These are phyloP conservation scores for Nowickia ferox DNA, from an alignment of 2,888 invertebrate genomes.

Conservation along the genomic window DNA sequence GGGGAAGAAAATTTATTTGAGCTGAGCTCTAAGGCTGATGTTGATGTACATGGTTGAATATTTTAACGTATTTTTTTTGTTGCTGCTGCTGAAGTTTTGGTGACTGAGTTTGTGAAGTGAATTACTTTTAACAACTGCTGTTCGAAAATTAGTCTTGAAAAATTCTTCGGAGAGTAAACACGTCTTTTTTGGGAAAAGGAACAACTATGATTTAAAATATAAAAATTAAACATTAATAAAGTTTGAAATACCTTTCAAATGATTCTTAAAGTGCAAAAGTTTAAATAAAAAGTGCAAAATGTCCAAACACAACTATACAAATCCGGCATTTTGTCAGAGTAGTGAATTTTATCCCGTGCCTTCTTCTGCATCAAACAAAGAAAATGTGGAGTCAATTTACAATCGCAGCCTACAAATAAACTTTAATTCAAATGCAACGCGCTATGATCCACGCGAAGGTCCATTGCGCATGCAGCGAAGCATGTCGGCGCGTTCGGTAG, in stretches of 20 bases:
- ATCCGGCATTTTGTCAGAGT: constrained; percentile 91
- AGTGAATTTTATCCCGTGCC: constrained; percentile 86
- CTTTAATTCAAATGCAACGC: constrained; percentile 72
- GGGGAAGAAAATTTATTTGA: constrained; percentile 67
- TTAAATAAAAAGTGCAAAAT: constrained; percentile 72
- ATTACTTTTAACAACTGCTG: constrained; percentile 45
- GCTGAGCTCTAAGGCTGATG: constrained; percentile 65
- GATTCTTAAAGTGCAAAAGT: constrained; percentile 26
- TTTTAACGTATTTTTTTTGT: constrained; percentile 62
- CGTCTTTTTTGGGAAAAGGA: constrained; percentile 16
- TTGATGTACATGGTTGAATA: constrained; percentile 65
- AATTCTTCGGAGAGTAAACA: constrained; percentile 56
- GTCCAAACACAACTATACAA: constrained; percentile 86
- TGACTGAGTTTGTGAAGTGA: constrained; percentile 52
- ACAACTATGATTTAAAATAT: not conserved
- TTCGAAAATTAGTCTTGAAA: constrained; percentile 58
- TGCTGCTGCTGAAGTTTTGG: constrained; percentile 32
- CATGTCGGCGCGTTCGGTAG: constrained; percentile 83
- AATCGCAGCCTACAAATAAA: constrained; percentile 80
- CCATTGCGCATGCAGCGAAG: constrained; percentile 82
- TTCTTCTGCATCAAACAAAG: constrained; percentile 77
- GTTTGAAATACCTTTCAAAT: not conserved
- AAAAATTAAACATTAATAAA: constrained; percentile 14
- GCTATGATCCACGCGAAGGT: constrained; percentile 79
- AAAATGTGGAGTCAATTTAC: constrained; percentile 78